Evolutionary conservation across 2,888 invertebrate species (phyloP).

Genomic region (Caenorhabditis becei): DNA sequence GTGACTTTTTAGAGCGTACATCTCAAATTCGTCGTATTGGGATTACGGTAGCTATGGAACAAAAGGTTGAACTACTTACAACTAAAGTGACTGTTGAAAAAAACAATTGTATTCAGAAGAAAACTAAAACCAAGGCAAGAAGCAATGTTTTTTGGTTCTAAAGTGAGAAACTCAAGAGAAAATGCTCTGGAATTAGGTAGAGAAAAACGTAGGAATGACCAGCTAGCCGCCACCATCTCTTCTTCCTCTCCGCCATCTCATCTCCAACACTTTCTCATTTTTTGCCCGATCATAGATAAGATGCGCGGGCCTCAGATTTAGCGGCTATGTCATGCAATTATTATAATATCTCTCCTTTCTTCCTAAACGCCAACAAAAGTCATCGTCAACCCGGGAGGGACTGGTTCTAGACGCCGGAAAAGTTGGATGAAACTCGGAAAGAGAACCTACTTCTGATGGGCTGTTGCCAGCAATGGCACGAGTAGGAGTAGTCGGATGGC

Average conservation of each 20-base stretch:
- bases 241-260: background rate
- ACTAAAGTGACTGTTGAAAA: no score
- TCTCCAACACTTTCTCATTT: constrained; percentile 9
- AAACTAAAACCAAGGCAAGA: no score
- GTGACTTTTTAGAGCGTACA: no score
- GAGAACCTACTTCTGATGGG: constrained; percentile 41
- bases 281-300: constrained; percentile 19
- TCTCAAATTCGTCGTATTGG: no score
- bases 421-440: background rate
- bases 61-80: no score
- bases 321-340: constrained; percentile 32
- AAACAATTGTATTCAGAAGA: no score
- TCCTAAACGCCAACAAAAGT: constrained; percentile 7
- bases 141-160: no score
- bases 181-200: background rate
- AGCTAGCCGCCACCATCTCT: background rate
- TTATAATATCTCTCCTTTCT: constrained; percentile 9
- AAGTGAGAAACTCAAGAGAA: no score
- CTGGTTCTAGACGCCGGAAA: constrained; percentile 5
- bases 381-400: background rate
- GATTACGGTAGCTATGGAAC: no score
- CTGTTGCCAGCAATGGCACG: constrained; percentile 2
- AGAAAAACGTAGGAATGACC: background rate
- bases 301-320: constrained; percentile 9
- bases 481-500: constrained; percentile 8